Percentiles rank a stretch among this genome's conserved stretches.
Evolutionary conservation across 2,888 invertebrate species (phyloP).

Genomic region (Ochlodes sylvanus): DNA sequence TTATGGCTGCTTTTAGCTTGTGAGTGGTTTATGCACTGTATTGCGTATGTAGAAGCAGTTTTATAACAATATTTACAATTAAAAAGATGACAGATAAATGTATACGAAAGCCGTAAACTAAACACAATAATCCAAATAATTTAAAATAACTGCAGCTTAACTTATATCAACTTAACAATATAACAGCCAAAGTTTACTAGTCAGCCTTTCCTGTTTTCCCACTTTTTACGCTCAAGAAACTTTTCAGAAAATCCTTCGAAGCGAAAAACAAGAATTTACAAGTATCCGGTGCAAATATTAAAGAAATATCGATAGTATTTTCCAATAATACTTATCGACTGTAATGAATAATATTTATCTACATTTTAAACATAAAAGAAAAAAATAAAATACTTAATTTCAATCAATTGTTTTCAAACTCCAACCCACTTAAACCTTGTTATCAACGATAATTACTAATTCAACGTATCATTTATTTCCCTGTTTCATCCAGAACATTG

Average conservation of each 20-base stretch:
- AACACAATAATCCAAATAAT: neutral
- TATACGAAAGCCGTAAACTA: neutral
- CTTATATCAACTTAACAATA: neutral
- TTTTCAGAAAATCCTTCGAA: neutral
- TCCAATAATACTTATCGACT: slow-evolving; percentile 2
- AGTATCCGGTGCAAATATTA: neutral
- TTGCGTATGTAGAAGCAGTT: no score
- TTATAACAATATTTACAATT: no score
- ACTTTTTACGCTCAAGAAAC: slow-evolving; percentile 13
- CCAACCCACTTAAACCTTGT: no score
- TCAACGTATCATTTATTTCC: no score
- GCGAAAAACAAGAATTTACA: slow-evolving; percentile 6
- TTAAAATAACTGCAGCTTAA: slow-evolving; percentile 2
- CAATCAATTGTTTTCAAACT: no score
- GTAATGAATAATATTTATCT: neutral
- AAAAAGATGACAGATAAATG: no score
- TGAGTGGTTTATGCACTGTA: no score
- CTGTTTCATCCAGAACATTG: no score
- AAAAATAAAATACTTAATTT: no score
- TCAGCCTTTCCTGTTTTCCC: slow-evolving; percentile 1
- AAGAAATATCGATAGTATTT: neutral
- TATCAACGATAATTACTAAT: no score
- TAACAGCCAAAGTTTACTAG: neutral
- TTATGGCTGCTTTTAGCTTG: no score
- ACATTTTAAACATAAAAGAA: no score